These are phyloP conservation scores for Hestina assimilis DNA, from an alignment of 1,140 invertebrate genomes.

Conservation along the genomic window DNA sequence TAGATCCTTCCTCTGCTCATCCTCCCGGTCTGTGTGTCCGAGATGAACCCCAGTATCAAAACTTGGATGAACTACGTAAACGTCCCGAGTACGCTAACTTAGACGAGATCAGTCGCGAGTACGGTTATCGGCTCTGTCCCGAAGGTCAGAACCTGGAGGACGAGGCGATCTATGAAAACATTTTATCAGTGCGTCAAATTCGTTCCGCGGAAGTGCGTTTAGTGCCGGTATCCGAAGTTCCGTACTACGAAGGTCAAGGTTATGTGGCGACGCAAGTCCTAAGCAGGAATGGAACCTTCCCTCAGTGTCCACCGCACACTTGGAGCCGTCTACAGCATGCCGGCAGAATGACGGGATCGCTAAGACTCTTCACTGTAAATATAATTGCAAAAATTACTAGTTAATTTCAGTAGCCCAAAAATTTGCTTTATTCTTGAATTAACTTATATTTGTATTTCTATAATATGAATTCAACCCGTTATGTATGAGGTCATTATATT, in stretches of 20 bases:
- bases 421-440: too few species aligned
- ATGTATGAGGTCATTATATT: background rate
- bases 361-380: constrained; percentile 68
- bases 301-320: constrained; percentile 68
- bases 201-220: constrained; percentile 74
- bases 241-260: constrained; percentile 69
- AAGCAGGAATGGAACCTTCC: constrained; percentile 74
- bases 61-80: constrained; percentile 66
- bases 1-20: constrained; percentile 52
- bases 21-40: constrained; percentile 54
- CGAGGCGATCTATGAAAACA: constrained; percentile 75
- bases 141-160: constrained; percentile 76
- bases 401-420: too few species aligned
- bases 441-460: background rate
- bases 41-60: constrained; percentile 71
- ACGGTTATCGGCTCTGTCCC: constrained; percentile 71
- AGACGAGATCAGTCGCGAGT: constrained; percentile 72
- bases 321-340: constrained; percentile 65
- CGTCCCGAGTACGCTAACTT: constrained; percentile 72
- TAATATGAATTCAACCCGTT: background rate
- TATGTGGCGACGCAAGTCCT: constrained; percentile 72
- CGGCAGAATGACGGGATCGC: constrained; percentile 55
- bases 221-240: constrained; percentile 71
- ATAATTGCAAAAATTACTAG: constrained; percentile 14
- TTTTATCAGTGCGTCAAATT: constrained; percentile 70